Evolutionary conservation across 2,797 vertebrate species (phyloP).

Genomic region (Brachyalestes nurse): DNA sequence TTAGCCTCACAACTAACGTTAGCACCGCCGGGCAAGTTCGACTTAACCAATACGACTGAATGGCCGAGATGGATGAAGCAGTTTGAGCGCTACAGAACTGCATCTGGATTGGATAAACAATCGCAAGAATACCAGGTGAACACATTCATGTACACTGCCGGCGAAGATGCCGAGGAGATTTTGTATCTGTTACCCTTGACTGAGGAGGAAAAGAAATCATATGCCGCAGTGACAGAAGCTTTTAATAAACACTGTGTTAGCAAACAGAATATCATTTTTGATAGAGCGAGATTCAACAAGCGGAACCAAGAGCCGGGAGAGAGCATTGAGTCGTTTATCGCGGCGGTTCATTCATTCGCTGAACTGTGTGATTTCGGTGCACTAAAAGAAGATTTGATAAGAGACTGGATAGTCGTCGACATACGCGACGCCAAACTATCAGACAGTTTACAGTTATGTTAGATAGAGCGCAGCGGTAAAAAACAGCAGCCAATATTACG

Average conservation of each 20-base stretch:
- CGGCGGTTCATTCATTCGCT: conserved; percentile 16
- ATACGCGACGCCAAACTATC: no score
- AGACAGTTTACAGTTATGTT: no score
- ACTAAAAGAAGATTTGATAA: no score
- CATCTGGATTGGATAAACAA: conserved; percentile 28
- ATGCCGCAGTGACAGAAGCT: not conserved
- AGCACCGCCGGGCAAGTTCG: conserved; percentile 13
- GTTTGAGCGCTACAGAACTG: conserved; percentile 44
- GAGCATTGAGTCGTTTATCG: conserved; percentile 42
- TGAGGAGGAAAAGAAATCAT: conserved; percentile 35
- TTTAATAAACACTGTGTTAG: conserved; percentile 45
- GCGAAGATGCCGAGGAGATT: conserved; percentile 46
- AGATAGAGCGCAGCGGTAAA: no score
- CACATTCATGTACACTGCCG: no score
- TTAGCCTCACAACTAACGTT: no score
- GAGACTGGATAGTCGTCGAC: no score
- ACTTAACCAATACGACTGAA: conserved; percentile 32
- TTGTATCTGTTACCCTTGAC: conserved; percentile 29
- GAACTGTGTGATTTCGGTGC: conserved; percentile 47
- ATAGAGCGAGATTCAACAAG: no score
- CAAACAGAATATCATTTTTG: conserved; percentile 48
- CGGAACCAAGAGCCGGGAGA: conserved; percentile 39
- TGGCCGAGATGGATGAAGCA: conserved; percentile 50
- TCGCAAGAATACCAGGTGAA: conserved; percentile 37
- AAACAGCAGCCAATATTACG: conserved; percentile 40